Evolutionary conservation across 2,797 vertebrate species (phyloP), one percentile per base, ranked within the genome.

Genomic region (Brachyrhaphis roseni): DNA sequence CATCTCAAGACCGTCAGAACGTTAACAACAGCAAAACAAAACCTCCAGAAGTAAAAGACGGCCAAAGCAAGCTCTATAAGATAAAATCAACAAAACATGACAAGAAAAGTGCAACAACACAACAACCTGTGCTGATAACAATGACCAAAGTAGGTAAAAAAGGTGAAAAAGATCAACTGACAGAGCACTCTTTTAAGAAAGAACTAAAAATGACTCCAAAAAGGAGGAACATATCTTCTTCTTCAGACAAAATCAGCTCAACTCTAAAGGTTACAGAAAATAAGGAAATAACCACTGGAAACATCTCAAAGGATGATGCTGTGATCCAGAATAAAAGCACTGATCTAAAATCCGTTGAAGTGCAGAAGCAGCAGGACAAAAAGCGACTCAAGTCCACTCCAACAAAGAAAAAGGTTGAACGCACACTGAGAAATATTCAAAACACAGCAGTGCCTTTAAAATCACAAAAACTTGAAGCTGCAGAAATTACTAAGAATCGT

Each of bases 1-100:
- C 79, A 72, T 80, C 80, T 11, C 82, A 85, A 83, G 85, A 76
- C 71, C 88, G 89, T 72, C 86, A 89, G 80, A 85, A 83, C 46
- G 72, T 84, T 51, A 78, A 1, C 75, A 78, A 2, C 68, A 64
- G 51, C 34, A 59, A 81, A 72, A 75, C 53, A 18, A 79, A 64
- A 84, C 45, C 47, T 36, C 64, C 75, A 41, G 64, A 49, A 71
- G 53, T 72, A 3, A 62, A 4, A 49, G 57, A 75, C 64, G 28
- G 7, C 79, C 74, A 47, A 68, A 85, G 76, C 7, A 70, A 78
- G 64, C 5, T 59, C n/a, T 78, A 13, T 0, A 5, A 6, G 46
- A 64, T 81, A 16, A 84, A 81, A 77, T 76, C 76, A 72, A 8
- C 71, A 72, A 80, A 82, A 73, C 70, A 3, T 10, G 70, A 78